Evolutionary conservation across 2,113 vertebrate genomes (phyloP), one percentile per base, ranked within the genome.

Genomic region (Scomber colias): DNA sequence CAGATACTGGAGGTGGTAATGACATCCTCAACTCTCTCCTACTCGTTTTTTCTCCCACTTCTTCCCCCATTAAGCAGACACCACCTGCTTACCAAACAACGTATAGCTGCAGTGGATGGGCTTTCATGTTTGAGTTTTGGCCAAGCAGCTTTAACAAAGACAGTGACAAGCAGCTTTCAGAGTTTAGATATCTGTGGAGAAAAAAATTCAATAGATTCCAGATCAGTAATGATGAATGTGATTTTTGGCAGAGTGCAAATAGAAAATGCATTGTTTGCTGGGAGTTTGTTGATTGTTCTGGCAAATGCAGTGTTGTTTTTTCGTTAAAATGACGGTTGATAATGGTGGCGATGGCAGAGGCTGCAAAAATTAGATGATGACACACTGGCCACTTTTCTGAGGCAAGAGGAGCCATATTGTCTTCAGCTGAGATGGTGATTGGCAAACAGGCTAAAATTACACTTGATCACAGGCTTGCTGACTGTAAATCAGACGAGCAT

Each of bases 171-270:
- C 70, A 57, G 79, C 70, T 71, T 72, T 66, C 59, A 69, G 14
- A 35, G 71, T 49, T 71, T 66, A 14, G 65, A 71, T 49, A 45
- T 51, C 63, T 55, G 73, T 13, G 51, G 49, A 27, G 24, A 31
- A 48, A 62, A 21, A 62, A 4, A 24, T 0, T 71, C 3, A 11
- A 62, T 21, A 57, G 49, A 60, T 62, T 79, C 60, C 73, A 69
- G 60, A 82, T 82, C 73, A 78, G 83, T 86, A 73, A 79, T 80
- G 54, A 84, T 78, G 72, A 86, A 75, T 89, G 77, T 55, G n/a
- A 77, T 17, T 49, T 60, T 64, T 80, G 71, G 85, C 75, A 65
- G 77, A 53, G 40, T 60, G 64, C 72, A 81, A 72, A 87, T 71
- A 61, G 53, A 71, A 27, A 72, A 87, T 63, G 80, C 85, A 65